Conservation (phyloP, 2,888 invertebrate genomes). For the Linnaemya vulpina region DNA sequence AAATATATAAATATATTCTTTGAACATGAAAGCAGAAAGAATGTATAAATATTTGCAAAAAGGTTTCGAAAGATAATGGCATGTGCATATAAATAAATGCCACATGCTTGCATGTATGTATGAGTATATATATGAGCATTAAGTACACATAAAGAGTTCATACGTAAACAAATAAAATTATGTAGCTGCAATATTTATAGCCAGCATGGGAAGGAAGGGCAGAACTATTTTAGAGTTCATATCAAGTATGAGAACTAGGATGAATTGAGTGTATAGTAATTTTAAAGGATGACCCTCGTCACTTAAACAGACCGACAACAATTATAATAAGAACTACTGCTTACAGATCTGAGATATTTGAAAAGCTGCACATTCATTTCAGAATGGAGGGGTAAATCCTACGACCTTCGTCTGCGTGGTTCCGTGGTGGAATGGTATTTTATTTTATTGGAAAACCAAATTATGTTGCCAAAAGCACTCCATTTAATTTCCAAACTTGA, state of each 20-base stretch:
- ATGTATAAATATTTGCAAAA: slow-evolving; percentile 59
- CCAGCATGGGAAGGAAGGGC: background rate
- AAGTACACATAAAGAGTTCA: background rate
- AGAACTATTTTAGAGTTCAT: slow-evolving; percentile 31
- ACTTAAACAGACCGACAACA: too few relatives aligned
- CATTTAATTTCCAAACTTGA: too few relatives aligned
- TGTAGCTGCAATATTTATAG: slow-evolving; percentile 16
- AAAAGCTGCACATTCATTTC: too few relatives aligned
- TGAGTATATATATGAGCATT: slow-evolving; percentile 5
- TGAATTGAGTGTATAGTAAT: background rate
- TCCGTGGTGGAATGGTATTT: too few relatives aligned
- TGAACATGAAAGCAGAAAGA: background rate
- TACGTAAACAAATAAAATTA: background rate
- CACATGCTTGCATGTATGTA: background rate
- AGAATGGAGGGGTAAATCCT: too few relatives aligned
- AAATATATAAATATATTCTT: slow-evolving; percentile 6
- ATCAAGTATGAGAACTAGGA: background rate
- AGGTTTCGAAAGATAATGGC: slow-evolving; percentile 54
- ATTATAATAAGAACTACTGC: too few relatives aligned
- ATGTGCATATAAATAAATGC: background rate
- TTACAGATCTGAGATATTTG: too few relatives aligned
- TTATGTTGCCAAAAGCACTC: too few relatives aligned
- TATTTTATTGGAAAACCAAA: too few relatives aligned
- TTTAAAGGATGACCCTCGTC: too few relatives aligned
- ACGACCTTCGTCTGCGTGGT: too few relatives aligned